Percentiles rank a stretch among this genome's conserved stretches.
These are phyloP conservation scores for Agriopis leucophaearia DNA, from an alignment of 2,888 invertebrate genomes.

Conservation along the genomic window DNA sequence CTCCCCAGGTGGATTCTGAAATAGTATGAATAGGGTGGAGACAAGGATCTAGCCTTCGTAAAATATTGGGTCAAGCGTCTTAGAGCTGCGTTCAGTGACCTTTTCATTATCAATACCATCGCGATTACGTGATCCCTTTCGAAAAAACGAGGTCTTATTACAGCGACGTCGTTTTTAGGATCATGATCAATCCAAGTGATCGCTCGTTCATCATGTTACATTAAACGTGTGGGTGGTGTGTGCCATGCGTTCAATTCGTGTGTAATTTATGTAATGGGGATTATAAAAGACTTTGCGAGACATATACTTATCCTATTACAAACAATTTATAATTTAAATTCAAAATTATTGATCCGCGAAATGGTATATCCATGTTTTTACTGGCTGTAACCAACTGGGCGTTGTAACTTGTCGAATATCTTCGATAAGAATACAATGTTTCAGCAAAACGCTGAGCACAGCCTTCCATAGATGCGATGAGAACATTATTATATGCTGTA, in stretches of 20 bases:
- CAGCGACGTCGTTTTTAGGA: slow-evolving; percentile 20
- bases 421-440: too few relatives aligned
- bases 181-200: slow-evolving; percentile 42
- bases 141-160: slow-evolving; percentile 34
- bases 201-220: slow-evolving; percentile 38
- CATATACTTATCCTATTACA: not conserved
- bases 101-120: slow-evolving; percentile 17
- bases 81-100: slow-evolving; percentile 7
- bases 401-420: too few relatives aligned
- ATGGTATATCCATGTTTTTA: too few relatives aligned
- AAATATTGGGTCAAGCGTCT: not conserved
- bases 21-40: not conserved
- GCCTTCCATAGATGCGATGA: too few relatives aligned
- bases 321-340: too few relatives aligned
- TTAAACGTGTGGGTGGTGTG: slow-evolving; percentile 28
- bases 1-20: not conserved
- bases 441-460: too few relatives aligned
- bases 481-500: too few relatives aligned
- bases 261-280: slow-evolving; percentile 9
- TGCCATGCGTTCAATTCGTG: slow-evolving; percentile 17
- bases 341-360: too few relatives aligned
- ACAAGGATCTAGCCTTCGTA: slow-evolving; percentile 3
- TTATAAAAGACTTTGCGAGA: slow-evolving; percentile 13
- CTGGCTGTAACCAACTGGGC: too few relatives aligned
- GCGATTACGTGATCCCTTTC: slow-evolving; percentile 33